Percentiles rank a stretch among this genome's conserved stretches.
Conservation (phyloP, 2,113 vertebrate species). For the Neomonachus schauinslandi region DNA sequence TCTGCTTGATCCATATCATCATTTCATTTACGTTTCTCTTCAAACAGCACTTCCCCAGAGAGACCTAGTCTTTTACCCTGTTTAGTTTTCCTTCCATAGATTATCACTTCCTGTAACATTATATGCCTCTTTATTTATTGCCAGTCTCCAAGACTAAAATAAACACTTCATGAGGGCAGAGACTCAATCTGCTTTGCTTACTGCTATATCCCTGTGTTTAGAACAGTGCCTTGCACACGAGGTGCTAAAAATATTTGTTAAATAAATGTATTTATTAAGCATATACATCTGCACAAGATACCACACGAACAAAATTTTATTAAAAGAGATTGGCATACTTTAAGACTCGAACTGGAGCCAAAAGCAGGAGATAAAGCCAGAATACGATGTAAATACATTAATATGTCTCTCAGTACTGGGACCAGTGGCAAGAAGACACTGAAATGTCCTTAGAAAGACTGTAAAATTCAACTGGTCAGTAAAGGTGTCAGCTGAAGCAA, state of each 20-base stretch:
- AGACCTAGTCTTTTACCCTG: slow-evolving; percentile 21
- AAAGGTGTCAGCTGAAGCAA: slow-evolving; percentile 40
- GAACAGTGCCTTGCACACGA: background rate
- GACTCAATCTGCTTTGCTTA: background rate
- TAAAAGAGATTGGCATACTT: background rate
- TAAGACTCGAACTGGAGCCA: background rate
- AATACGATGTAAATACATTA: background rate
- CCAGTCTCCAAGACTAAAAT: background rate
- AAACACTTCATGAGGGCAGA: background rate
- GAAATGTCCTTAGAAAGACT: slow-evolving; percentile 1
- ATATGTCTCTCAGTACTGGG: slow-evolving; percentile 30
- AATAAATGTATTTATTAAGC: slow-evolving; percentile 8
- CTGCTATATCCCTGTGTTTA: background rate
- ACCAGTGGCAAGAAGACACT: background rate
- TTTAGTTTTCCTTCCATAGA: slow-evolving; percentile 34
- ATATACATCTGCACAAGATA: background rate
- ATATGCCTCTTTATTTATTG: background rate
- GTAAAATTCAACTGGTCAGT: background rate
- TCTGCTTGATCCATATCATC: background rate
- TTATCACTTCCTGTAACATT: background rate
- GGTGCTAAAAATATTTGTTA: background rate
- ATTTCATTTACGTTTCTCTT: background rate
- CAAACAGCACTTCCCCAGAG: slow-evolving; percentile 14
- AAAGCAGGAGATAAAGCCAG: background rate
- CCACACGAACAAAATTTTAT: slow-evolving; percentile 8